Evolutionary conservation across 2,888 invertebrate genomes (phyloP), one percentile per base, ranked within the genome.

Genomic region (Dascillus cervinus): DNA sequence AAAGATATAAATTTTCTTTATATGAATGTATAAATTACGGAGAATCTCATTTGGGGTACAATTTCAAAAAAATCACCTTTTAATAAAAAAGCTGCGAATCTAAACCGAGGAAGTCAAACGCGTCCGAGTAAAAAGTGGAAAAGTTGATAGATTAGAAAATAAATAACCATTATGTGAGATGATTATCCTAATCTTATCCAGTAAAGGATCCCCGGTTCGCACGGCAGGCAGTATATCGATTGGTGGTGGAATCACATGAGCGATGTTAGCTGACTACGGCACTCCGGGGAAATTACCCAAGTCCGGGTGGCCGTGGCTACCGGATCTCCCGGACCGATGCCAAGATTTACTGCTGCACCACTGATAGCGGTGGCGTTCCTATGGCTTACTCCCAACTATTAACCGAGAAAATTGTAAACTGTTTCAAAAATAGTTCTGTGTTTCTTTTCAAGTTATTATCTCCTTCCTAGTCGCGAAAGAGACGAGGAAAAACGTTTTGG

Each of bases 211-310:
- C 29, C 14, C 24, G 24, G 17, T 25, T 35, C 33, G 34, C 35
- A 38, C 34, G 23, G 32, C 34, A 37, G 32, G 29, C 17, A 17
- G 29, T 28, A 28, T 49, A 50, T 52, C 49, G 52, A 53, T 51
- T 50, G 40, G 43, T 34, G 39, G 38, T 31, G 29, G 43, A 47
- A 45, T 46, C 45, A 38, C 41, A 50, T 50, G 52, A 53, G 46
- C 52, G 49, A 52, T 54, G 49, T 47, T 44, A 47, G 49, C 48
- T 49, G 52, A 50, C 50, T 52, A 55, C 50, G 50, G 52, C 52
- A 54, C 56, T 55, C 56, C 44, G 44, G 56, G 56, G 55, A 57
- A 55, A 55, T 57, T 55, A 49, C 46, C 32, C 32, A 43, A 47
- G 48, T 47, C 49, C 45, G 47, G 50, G 43, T 45, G 42, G 47